Conservation (phyloP, 2,797 vertebrate genomes). For the Fundulus diaphanus region DNA sequence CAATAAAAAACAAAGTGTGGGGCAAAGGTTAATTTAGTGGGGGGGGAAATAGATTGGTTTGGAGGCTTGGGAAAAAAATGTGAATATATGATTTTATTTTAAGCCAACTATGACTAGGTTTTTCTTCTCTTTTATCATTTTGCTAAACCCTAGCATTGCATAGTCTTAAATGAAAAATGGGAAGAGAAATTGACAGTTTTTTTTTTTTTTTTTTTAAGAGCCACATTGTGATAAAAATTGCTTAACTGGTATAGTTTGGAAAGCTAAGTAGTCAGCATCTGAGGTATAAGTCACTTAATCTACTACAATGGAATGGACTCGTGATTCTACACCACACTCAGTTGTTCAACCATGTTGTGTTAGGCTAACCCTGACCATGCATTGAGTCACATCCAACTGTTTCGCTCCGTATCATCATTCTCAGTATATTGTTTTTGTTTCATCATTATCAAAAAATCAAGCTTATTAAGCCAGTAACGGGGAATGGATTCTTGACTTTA, state of each 20-base stretch:
- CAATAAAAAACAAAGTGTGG: not conserved
- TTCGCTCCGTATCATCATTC: not conserved
- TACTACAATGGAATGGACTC: not conserved
- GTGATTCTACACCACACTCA: not conserved
- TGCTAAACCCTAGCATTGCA: not conserved
- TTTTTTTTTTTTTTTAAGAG: not conserved
- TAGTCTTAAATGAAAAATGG: not conserved
- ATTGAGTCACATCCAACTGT: not conserved
- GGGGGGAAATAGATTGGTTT: not conserved
- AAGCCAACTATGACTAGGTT: not conserved
- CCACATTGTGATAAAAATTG: not conserved
- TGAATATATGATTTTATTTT: not conserved
- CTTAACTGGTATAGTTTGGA: not conserved
- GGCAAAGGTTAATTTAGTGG: not conserved
- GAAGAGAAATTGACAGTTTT: not conserved
- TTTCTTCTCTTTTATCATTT: not conserved
- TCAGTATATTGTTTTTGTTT: not conserved
- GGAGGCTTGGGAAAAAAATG: not conserved
- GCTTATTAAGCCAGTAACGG: not conserved
- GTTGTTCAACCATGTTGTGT: not conserved
- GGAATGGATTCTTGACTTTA: not conserved
- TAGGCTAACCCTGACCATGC: not conserved
- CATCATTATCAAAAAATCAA: not conserved
- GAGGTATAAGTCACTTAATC: not conserved
- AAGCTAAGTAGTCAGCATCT: not conserved